Evolutionary conservation across 2,797 vertebrate genomes (phyloP).

Genomic region (Neoniphon sammara): DNA sequence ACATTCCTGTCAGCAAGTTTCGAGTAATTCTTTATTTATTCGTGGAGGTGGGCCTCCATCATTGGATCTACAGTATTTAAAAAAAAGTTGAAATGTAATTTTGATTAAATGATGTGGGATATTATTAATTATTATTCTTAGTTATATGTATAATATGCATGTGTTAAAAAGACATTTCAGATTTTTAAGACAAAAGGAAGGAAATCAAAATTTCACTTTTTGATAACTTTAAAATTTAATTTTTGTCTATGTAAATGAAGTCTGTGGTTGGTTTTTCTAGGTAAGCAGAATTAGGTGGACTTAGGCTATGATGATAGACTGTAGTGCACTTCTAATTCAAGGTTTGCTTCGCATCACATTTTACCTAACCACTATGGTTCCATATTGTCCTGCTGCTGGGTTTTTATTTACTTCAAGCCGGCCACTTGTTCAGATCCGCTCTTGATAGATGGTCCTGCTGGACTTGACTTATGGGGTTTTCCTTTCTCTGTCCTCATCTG

Average conservation of each 20-base stretch:
- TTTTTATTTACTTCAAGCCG: neutral
- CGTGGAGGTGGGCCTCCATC: neutral
- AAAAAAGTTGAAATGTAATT: neutral
- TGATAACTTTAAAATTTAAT: neutral
- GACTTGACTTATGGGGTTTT: conserved; percentile 18
- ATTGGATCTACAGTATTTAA: neutral
- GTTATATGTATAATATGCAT: neutral
- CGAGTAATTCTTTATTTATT: conserved; percentile 25
- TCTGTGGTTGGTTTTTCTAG: too few species aligned
- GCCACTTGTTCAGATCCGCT: neutral
- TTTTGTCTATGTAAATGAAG: neutral
- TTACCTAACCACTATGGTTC: neutral
- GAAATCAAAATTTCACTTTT: neutral
- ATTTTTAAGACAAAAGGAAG: neutral
- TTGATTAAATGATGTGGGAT: neutral
- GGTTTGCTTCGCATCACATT: neutral
- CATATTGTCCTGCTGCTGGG: neutral
- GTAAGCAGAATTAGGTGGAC: too few species aligned
- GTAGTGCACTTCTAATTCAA: neutral
- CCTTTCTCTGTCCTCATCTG: conserved; percentile 30
- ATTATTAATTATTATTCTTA: too few species aligned
- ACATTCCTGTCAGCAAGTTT: neutral
- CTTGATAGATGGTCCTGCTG: conserved; percentile 23
- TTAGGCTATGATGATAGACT: neutral
- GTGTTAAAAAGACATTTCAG: neutral